A percentile compares a stretch with the other conserved stretches of the same genome.
phyloP scores from a whole-genome alignment of 2,888 invertebrate species.

The Xestia c-nigrum region DNA sequence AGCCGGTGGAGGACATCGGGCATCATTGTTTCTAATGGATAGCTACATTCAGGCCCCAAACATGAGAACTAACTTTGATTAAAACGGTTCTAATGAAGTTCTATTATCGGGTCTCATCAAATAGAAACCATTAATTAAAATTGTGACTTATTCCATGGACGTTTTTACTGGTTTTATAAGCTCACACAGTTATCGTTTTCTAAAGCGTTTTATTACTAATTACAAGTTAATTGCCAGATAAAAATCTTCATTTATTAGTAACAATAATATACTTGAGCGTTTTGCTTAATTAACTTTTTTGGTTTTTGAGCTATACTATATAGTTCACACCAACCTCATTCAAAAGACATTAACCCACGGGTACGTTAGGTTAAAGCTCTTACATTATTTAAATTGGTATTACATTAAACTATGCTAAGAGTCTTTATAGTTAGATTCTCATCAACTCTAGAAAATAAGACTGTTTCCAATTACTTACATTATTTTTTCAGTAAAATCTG shows the following conservation, averaged over 20 bases:
- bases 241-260: conserved; percentile 21
- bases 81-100: no score
- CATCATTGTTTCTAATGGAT: no score
- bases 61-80: no score
- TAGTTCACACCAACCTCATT: neutral
- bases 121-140: conserved; percentile 26
- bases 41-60: no score
- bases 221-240: conserved; percentile 28
- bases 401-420: neutral
- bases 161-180: conserved; percentile 13
- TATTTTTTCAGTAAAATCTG: neutral
- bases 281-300: conserved; percentile 24
- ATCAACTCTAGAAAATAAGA: neutral
- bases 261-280: neutral
- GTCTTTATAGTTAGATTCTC: neutral
- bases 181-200: conserved; percentile 9
- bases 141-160: conserved; percentile 22
- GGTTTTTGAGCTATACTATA: neutral
- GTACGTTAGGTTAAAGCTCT: neutral
- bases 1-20: no score
- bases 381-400: neutral
- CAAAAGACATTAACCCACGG: neutral
- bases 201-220: conserved; percentile 25
- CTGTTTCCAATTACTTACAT: neutral
- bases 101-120: neutral